Percentiles rank a stretch among this genome's conserved stretches.
These are phyloP conservation scores for Antennarius maculatus DNA, from an alignment of 2,797 vertebrate species.

Conservation along the genomic window DNA sequence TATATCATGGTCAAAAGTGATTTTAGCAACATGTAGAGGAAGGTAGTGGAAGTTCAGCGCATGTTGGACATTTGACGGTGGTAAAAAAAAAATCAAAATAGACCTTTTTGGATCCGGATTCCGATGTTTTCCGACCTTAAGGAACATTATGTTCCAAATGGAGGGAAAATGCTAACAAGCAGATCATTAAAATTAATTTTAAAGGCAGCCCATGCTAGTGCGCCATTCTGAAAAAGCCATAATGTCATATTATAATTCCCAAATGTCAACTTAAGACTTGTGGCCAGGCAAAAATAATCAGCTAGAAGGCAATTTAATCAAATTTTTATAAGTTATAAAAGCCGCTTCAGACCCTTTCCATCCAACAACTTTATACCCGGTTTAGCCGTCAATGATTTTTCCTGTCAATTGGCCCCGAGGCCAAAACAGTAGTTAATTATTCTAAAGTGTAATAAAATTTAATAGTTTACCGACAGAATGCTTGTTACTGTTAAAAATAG, in stretches of 20 bases:
- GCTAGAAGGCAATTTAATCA: conserved; percentile 29
- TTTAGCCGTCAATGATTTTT: conserved; percentile 14
- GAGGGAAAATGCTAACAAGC: conserved; percentile 8
- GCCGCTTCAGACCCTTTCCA: conserved; percentile 17
- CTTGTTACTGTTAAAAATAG: background rate
- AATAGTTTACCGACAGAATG: conserved; percentile 3
- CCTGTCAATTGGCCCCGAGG: background rate
- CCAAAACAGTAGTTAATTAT: conserved; percentile 10
- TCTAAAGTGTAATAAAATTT: conserved; percentile 13
- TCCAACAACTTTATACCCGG: background rate
- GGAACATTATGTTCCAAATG: background rate
- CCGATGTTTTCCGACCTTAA: no score
- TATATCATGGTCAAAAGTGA: conserved; percentile 42
- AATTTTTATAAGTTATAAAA: conserved; percentile 36
- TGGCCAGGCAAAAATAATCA: conserved; percentile 6
- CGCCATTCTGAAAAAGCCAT: conserved; percentile 27
- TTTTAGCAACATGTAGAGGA: conserved; percentile 32
- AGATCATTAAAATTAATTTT: background rate
- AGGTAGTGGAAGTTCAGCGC: conserved; percentile 43
- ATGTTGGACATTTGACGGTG: conserved; percentile 19
- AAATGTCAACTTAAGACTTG: conserved; percentile 33
- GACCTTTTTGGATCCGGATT: no score
- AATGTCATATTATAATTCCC: conserved; percentile 12
- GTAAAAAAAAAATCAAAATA: no score
- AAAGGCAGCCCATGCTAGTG: conserved; percentile 8